Evolutionary conservation across 2,888 invertebrate genomes (phyloP).

Genomic region (Camponotus fellah): DNA sequence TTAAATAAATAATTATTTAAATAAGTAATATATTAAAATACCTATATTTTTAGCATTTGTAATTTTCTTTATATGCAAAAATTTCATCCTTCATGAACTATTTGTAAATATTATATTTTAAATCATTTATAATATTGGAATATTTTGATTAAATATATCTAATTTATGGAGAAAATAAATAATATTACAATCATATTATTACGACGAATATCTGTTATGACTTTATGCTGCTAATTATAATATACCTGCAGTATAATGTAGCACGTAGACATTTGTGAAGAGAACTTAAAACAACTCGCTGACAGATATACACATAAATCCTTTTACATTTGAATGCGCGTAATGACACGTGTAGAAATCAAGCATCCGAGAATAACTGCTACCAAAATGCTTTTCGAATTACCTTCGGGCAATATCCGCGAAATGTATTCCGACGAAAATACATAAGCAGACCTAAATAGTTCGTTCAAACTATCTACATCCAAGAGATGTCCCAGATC

Average conservation of each 20-base stretch:
- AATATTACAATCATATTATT: not conserved
- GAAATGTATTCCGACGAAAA: slow-evolving; percentile 47
- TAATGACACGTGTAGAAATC: slow-evolving; percentile 49
- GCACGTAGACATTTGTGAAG: not conserved
- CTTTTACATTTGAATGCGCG: slow-evolving; percentile 25
- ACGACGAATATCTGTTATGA: not conserved
- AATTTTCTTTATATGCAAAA: not conserved
- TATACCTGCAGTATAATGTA: not conserved
- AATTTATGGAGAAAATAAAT: not conserved
- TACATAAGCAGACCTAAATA: slow-evolving; percentile 38
- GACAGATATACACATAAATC: slow-evolving; percentile 38
- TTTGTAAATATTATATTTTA: not conserved
- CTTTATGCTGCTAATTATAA: not conserved
- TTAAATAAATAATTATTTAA: not conserved
- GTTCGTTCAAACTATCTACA: slow-evolving; percentile 28
- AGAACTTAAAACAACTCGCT: not conserved
- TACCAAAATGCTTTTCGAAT: slow-evolving; percentile 35
- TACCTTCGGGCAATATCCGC: slow-evolving; percentile 29
- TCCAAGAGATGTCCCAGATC: slow-evolving; percentile 29
- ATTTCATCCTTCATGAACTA: not conserved
- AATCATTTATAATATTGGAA: not conserved
- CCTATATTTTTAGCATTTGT: not conserved
- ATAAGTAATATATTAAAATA: not conserved
- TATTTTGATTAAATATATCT: not conserved
- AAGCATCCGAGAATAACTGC: slow-evolving; percentile 39